A percentile compares a stretch with the other conserved stretches of the same genome.
These are phyloP conservation scores for Platorchestia sp. DNA, from an alignment of 1,140 invertebrate species.

Conservation along the genomic window DNA sequence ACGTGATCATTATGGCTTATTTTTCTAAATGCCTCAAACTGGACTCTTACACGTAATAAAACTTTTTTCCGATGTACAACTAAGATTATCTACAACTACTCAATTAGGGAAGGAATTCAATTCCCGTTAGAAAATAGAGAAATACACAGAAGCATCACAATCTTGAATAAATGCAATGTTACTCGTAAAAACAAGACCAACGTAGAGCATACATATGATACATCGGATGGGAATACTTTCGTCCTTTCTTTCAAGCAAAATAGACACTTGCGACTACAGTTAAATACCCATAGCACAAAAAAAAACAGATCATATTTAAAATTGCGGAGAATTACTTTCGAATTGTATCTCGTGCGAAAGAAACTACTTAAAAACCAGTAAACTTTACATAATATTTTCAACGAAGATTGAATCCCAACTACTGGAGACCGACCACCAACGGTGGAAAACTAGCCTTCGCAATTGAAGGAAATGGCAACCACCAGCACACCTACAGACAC, in stretches of 20 bases:
- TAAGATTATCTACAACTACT: not conserved
- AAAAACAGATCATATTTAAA: not conserved
- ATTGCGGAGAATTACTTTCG: not conserved
- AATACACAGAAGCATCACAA: not conserved
- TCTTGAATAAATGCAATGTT: not conserved
- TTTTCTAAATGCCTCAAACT: not conserved
- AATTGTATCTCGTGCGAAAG: not conserved
- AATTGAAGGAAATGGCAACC: not conserved
- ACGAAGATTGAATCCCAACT: not conserved
- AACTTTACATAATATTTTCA: not conserved
- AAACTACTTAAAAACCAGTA: not conserved
- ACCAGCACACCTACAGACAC: not conserved
- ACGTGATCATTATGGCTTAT: not conserved
- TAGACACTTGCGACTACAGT: not conserved
- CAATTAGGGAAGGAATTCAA: not conserved
- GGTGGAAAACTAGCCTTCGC: not conserved
- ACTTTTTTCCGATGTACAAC: not conserved
- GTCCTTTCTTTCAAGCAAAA: not conserved
- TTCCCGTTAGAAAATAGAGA: not conserved
- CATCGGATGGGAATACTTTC: not conserved
- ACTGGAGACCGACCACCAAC: not conserved
- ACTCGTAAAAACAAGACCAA: not conserved
- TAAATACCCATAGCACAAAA: not conserved
- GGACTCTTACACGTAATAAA: not conserved
- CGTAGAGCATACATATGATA: not conserved